A percentile compares a stretch with the other conserved stretches of the same genome.
Conservation (phyloP, 2,113 vertebrate species). For the Aythya baeri region DNA sequence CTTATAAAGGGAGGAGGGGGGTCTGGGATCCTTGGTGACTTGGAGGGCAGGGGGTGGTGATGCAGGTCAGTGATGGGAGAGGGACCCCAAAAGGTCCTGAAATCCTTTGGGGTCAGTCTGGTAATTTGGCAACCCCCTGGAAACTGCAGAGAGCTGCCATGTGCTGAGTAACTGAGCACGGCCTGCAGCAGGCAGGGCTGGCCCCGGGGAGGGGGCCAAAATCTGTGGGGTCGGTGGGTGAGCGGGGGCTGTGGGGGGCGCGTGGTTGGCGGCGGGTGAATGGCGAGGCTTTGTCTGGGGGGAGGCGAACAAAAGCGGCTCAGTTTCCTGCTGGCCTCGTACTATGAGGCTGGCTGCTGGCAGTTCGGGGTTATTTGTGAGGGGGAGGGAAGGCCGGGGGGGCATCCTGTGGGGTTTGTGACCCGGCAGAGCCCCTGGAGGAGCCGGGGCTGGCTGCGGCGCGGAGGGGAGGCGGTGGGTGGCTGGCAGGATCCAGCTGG, state of each 20-base stretch:
- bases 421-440: neutral
- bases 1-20: neutral
- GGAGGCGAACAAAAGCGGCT: slow-evolving; percentile 31
- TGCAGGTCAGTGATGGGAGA: neutral
- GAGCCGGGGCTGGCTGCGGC: neutral
- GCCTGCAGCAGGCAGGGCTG: neutral
- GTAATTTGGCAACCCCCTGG: neutral
- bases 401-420: neutral
- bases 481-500: neutral
- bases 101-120: neutral
- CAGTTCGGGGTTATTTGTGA: neutral
- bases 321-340: neutral
- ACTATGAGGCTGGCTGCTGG: neutral
- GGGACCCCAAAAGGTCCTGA: neutral
- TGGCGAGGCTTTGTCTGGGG: slow-evolving; percentile 48
- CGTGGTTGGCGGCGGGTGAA: neutral
- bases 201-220: slow-evolving; percentile 6
- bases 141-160: neutral
- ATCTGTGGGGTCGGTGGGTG: neutral
- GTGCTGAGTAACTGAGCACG: neutral
- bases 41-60: neutral
- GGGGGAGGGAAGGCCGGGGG: neutral
- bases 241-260: neutral
- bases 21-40: neutral
- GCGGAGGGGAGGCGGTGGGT: neutral